Evolutionary conservation across 2,888 invertebrate genomes (phyloP), one percentile per base, ranked within the genome.

Genomic region (Drosophila rellima): DNA sequence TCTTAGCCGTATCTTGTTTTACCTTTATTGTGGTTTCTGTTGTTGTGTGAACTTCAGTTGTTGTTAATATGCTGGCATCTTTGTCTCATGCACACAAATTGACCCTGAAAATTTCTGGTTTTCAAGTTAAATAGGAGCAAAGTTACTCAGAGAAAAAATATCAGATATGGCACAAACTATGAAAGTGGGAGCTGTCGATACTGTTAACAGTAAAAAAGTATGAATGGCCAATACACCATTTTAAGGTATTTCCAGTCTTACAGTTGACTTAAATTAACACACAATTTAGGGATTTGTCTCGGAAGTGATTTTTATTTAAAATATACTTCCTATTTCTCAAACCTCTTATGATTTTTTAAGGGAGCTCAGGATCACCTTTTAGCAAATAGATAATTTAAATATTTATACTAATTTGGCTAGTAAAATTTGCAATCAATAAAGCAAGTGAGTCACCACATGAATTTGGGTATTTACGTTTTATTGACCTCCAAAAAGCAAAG

Each of bases 101-200:
- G 90, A 82, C 90, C 90, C 80, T 90, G 91, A 91, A 90, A 86
- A 83, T 79, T 80, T 90, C 90, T 79, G 90, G 91, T 90, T 90
- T 90, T 84, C 61, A 45, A 59, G 47, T 37, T 74, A 66, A 74
- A 77, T 74, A 72, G 72, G 80, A 71, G 70, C 71, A 77, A 59
- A 64, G 61, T 69, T 50, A 64, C 37, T 70, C 66, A 45, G 18
- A 17, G 5, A 10, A 45, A 54, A 70, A 60, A 74, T 11, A 55
- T 37, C 13, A 51, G 20, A 52, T 47, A 51, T 75, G 65, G 52
- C 65, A 78, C 70, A 78, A 69, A 45, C 54, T 33, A n/a, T 17
- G 26, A 18, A 11, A 33, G 23, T 35, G 39, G 35, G 13, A 47
- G 39, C 5, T 33, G 37, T 11, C 17, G 10, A 50, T n/a, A 33